Evolutionary conservation across 2,113 vertebrate species (phyloP).

Genomic region (Forbesichthys agassizii): DNA sequence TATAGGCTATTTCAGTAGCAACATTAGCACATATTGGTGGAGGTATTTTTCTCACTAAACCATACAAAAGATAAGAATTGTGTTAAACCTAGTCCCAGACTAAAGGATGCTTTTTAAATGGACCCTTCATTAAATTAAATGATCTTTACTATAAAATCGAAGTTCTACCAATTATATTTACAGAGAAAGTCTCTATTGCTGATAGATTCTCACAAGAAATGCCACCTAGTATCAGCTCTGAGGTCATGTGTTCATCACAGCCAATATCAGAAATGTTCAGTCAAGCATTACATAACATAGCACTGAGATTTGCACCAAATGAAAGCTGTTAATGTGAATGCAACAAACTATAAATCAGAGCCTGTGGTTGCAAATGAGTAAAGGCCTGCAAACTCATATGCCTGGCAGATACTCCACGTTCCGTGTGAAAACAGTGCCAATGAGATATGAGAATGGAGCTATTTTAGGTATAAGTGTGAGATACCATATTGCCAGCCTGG

Average conservation of each 20-base stretch:
- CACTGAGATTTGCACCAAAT: no score
- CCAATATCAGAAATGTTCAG: background rate
- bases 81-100: background rate
- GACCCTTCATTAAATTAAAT: no score
- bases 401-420: background rate
- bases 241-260: background rate
- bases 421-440: constrained; percentile 27
- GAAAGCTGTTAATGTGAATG: no score
- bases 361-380: no score
- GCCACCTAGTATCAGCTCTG: background rate
- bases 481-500: constrained; percentile 26
- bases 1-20: background rate
- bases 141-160: no score
- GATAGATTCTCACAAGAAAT: background rate
- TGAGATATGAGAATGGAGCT: constrained; percentile 44
- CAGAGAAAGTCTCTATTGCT: background rate
- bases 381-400: background rate
- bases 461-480: constrained; percentile 10
- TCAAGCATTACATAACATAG: background rate
- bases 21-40: background rate
- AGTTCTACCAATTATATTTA: no score
- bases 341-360: no score
- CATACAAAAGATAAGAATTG: background rate
- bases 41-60: background rate
- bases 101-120: no score